Base-by-base conservation (phyloP, 2,113 vertebrate species). In the Tamias sibiricus region DNA sequence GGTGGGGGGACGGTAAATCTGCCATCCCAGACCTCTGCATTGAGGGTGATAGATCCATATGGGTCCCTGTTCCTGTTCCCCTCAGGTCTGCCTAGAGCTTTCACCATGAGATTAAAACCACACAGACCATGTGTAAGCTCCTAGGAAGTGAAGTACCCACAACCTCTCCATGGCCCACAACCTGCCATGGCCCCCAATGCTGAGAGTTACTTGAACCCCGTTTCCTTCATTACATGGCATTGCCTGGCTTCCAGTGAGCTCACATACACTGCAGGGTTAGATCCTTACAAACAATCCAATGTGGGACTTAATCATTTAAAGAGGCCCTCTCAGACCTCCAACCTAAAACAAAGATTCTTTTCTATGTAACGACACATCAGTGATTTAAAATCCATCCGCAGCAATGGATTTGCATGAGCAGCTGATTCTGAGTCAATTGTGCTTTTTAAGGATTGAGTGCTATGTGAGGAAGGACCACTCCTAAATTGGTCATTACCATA, bases 321-420 rank as follows among this genome's bases (percentile, higher is more conserved):
- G 57, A 83, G 30, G 28, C 14, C 4, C 17, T 71, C 32, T 4
- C 8, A 91, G 80, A 8, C 17, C 37, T 20, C 24, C 8, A 68
- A 52, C 47, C 42, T 35, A 35, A 89, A 97, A 71, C 71, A 59
- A 32, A 86, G 69, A 68, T 30, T 81, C 30, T 42, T 94, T 87
- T 54, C 59, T 49, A 1, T 83, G 10, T 84, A 24, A 76, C 24
- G 44, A 35, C 44, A 49, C 8, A 7, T 40, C 32, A 8, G 22
- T 30, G 44, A n/a, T 59, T 83, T 80, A 62, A 93, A 90, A 30
- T 26, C 52, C 90, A 47, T 68, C n/a, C n/a, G n/a, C n/a, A n/a
- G 28, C 16, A 6, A 4, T 22, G 7, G 76, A 7, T 79, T 87
- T 66, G 20, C 16, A 4, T 0, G 19, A 80, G 35, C 37, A 87